Base-by-base conservation (phyloP, 1,140 invertebrate species). In the Hetaerina americana region DNA sequence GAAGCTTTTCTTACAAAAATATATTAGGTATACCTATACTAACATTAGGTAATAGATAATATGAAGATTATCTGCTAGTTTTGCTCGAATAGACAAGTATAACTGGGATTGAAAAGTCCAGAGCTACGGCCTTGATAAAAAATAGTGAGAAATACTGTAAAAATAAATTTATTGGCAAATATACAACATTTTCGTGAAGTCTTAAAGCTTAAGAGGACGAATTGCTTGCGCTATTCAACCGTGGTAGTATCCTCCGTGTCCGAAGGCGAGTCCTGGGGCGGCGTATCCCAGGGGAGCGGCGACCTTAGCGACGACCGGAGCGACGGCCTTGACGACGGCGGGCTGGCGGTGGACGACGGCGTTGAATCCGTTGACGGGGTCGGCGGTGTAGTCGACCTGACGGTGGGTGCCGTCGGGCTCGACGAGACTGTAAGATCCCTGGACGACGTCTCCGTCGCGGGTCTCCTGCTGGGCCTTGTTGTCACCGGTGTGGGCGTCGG, bases 391-490 rank as follows among this genome's bases (percentile, higher is more conserved):
- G 74, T 84, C 84, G 5, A 85, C 85, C 5, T 81, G 79, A 29
- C 85, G 82, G 49, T 82, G 78, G 6, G 83, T 85, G 26, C 86
- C 85, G 71, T 87, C 86, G 27, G 86, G 80, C 40, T 87, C 85
- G 18, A 85, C 81, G 18, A 86, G 77, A 0, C 84, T 85, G 76
- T 87, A 87, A 68, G 81, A 82, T 26, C 86, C 86, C 74, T 84
- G 83, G 18, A 87, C 86, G 8, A 85, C 75, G 74, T 87, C 86
- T n/a, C 86, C 86, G 73, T 85, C 81, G 24, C 86, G 83, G 74
- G 84, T 83, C 77, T 87, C 86, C 72, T 82, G 80, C 76, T 86
- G 85, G 74, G 81, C 85, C 79, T 88, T 87, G 81, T 82, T 85
- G 75, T 87, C 86, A 5, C 87, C 85, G 74, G 84, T 88, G 72